These are phyloP conservation scores for Neolamprologus devosi DNA, from an alignment of 2,113 vertebrate species.

Conservation along the genomic window DNA sequence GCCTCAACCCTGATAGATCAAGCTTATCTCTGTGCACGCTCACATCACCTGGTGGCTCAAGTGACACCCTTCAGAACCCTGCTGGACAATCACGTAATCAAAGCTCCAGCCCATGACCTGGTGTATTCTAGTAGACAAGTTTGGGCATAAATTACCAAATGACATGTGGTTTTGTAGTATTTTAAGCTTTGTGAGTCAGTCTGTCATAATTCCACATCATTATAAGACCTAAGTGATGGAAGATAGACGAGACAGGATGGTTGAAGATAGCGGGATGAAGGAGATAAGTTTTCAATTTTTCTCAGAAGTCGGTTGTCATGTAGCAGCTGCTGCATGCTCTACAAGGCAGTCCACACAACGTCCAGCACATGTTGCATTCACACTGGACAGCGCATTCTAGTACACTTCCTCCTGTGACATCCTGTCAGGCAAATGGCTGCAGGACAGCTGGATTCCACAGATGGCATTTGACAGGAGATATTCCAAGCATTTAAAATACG, in stretches of 20 bases:
- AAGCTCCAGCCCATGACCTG: neutral
- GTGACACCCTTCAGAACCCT: neutral
- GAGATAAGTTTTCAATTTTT: neutral
- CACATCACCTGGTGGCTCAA: neutral
- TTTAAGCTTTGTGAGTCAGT: neutral
- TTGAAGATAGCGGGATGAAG: neutral
- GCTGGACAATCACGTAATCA: neutral
- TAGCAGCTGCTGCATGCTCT: neutral
- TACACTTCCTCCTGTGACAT: constrained; percentile 3
- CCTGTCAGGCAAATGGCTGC: neutral
- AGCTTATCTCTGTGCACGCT: neutral
- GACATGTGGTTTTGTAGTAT: neutral
- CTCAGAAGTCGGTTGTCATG: neutral
- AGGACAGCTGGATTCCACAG: constrained; percentile 21
- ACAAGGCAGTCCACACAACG: neutral
- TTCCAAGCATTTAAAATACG: constrained; percentile 9
- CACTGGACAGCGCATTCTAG: neutral
- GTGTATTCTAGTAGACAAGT: neutral
- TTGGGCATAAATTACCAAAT: neutral
- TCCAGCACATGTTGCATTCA: neutral
- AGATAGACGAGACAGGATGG: neutral
- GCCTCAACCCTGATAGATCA: neutral
- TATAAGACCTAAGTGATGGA: neutral
- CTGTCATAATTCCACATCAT: neutral
- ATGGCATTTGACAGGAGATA: constrained; percentile 4